phyloP scores from a whole-genome alignment of 1,140 invertebrate species.

The Eulimnadia texana region DNA sequence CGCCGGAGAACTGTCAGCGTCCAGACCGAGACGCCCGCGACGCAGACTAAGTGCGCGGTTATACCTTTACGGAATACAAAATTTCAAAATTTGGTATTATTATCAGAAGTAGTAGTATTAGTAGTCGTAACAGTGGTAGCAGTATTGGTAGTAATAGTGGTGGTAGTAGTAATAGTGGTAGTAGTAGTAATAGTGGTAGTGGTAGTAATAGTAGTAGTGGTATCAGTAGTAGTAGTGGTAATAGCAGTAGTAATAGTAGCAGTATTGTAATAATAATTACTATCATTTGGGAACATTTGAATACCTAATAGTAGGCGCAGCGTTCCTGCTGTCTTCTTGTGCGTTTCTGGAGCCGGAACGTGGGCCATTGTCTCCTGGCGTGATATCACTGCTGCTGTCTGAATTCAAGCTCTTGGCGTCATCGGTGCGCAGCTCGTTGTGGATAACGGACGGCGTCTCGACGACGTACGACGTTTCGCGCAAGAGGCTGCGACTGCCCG shows the following conservation, averaged over 20 bases:
- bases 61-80: too few relatives aligned
- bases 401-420: conserved; percentile 21
- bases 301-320: not conserved
- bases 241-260: too few relatives aligned
- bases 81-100: too few relatives aligned
- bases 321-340: conserved; percentile 2
- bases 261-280: not conserved
- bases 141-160: too few relatives aligned
- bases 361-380: not conserved
- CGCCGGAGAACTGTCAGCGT: conserved; percentile 17
- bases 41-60: conserved; percentile 35
- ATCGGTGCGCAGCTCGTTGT: conserved; percentile 7
- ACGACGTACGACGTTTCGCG: conserved; percentile 13
- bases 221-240: not conserved
- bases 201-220: too few relatives aligned
- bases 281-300: not conserved
- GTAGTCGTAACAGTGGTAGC: too few relatives aligned
- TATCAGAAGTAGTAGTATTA: too few relatives aligned
- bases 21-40: conserved; percentile 28
- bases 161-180: too few relatives aligned
- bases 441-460: not conserved
- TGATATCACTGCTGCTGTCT: conserved; percentile 26
- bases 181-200: too few relatives aligned
- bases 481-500: not conserved
- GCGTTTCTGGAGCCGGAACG: not conserved